These are phyloP conservation scores for Halocynthia aurantium DNA, from an alignment of 23 tunicate species.

Conservation along the genomic window DNA sequence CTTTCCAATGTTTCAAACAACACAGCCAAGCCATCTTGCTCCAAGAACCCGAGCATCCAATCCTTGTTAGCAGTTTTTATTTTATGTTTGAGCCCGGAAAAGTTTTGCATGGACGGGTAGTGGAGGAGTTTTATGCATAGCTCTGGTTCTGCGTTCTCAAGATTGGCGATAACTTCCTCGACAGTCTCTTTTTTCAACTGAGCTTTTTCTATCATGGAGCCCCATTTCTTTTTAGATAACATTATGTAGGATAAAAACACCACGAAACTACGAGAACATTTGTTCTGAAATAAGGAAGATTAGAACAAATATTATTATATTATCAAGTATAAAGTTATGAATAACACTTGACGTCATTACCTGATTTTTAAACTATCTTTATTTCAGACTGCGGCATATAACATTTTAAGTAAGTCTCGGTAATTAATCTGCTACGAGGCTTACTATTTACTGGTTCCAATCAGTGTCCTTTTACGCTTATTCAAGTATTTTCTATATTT, in stretches of 20 bases:
- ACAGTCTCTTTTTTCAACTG: constrained; percentile 62
- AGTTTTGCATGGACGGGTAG: constrained; percentile 89
- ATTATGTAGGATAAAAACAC: neutral
- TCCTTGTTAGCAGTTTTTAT: constrained; percentile 50
- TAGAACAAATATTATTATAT: too few relatives aligned
- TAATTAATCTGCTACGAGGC: too few relatives aligned
- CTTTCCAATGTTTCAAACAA: constrained; percentile 77
- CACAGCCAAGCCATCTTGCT: constrained; percentile 86
- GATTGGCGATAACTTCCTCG: constrained; percentile 69
- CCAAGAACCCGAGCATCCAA: constrained; percentile 93
- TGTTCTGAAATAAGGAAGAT: too few relatives aligned
- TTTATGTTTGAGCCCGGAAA: constrained; percentile 79
- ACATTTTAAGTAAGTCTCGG: too few relatives aligned
- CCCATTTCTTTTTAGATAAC: constrained; percentile 40
- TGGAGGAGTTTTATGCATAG: constrained; percentile 86
- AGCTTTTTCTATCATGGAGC: constrained; percentile 35
- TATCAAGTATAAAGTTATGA: too few relatives aligned
- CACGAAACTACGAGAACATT: too few relatives aligned
- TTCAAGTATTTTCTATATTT: too few relatives aligned
- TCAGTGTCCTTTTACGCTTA: too few relatives aligned
- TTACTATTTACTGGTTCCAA: too few relatives aligned
- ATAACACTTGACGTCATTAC: too few relatives aligned
- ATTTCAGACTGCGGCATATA: too few relatives aligned
- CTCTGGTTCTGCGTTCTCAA: constrained; percentile 90
- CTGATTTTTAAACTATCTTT: too few relatives aligned